Evolutionary conservation across 2,113 vertebrate species (phyloP).

Genomic region (Brachyhypopomus occidentalis): DNA sequence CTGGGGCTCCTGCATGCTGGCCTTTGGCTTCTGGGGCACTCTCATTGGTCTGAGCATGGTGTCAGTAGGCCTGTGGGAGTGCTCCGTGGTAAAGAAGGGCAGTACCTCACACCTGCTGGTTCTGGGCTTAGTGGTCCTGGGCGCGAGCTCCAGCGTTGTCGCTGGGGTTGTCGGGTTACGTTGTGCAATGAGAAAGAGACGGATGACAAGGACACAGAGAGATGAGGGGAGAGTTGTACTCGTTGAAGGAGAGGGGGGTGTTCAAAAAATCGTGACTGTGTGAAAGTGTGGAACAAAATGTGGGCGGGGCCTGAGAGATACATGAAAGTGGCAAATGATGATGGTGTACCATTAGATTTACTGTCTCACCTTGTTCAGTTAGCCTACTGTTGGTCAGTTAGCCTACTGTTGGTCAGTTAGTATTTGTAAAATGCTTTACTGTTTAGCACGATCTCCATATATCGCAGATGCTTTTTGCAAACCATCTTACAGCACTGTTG

Average conservation of each 20-base stretch:
- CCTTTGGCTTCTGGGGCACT: constrained; percentile 74
- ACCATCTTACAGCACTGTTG: too few species aligned
- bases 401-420: too few species aligned
- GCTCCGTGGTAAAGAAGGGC: constrained; percentile 11
- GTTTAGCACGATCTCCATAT: too few species aligned
- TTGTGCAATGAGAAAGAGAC: constrained; percentile 61
- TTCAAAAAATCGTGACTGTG: constrained; percentile 75
- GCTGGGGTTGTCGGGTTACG: constrained; percentile 54
- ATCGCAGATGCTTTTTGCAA: too few species aligned
- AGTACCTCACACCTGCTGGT: constrained; percentile 65
- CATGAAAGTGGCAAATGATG: not conserved
- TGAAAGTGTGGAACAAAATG: constrained; percentile 45
- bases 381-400: too few species aligned
- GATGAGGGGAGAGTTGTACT: constrained; percentile 72
- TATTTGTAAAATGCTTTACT: too few species aligned
- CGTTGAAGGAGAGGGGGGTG: constrained; percentile 53
- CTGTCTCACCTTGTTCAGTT: too few species aligned
- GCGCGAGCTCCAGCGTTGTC: constrained; percentile 58
- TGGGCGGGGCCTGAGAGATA: not conserved
- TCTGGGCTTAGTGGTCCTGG: constrained; percentile 70
- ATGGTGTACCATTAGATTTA: not conserved
- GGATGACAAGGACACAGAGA: constrained; percentile 40
- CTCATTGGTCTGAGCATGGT: constrained; percentile 71
- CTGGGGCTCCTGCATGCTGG: constrained; percentile 75
- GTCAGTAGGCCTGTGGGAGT: constrained; percentile 71